These are phyloP conservation scores for Oikopleura albicans DNA, from an alignment of 23 tunicate genomes.

Conservation along the genomic window DNA sequence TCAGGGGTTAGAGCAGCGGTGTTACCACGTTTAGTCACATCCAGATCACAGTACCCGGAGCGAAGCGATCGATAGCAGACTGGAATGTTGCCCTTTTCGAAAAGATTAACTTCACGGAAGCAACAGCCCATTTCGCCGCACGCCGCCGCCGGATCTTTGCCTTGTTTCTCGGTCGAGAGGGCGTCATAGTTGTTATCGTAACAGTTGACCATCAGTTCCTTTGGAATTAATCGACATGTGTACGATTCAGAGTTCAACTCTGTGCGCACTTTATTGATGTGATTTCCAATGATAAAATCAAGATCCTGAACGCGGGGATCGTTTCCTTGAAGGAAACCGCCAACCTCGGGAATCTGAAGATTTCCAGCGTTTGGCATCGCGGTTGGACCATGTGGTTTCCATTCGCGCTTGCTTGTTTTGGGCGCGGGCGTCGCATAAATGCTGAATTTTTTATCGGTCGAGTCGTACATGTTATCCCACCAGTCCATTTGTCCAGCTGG, in stretches of 20 bases:
- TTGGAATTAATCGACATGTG: not conserved
- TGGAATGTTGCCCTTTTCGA: not conserved
- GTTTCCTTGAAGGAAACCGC: not conserved
- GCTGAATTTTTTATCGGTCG: not conserved
- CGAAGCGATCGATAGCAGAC: conserved; percentile 16
- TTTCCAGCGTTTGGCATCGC: conserved; percentile 9
- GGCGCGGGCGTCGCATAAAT: conserved; percentile 11
- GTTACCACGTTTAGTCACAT: not conserved
- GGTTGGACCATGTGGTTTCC: conserved; percentile 1
- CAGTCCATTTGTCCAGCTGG: not conserved
- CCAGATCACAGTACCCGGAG: not conserved
- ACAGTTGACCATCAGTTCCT: conserved; percentile 8
- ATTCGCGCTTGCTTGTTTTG: not conserved
- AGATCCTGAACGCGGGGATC: not conserved
- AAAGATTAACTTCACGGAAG: conserved; percentile 6
- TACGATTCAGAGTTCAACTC: not conserved
- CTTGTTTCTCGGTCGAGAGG: not conserved
- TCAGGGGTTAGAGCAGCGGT: not conserved
- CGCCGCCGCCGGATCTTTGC: not conserved
- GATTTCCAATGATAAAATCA: not conserved
- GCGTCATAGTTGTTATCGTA: conserved; percentile 16
- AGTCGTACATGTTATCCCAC: not conserved
- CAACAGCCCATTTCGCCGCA: not conserved
- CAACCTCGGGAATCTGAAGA: not conserved
- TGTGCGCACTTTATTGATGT: not conserved